Percentiles rank a stretch among this genome's conserved stretches.
Evolutionary conservation across 2,797 vertebrate species (phyloP).

Genomic region (Calcarius lapponicus): DNA sequence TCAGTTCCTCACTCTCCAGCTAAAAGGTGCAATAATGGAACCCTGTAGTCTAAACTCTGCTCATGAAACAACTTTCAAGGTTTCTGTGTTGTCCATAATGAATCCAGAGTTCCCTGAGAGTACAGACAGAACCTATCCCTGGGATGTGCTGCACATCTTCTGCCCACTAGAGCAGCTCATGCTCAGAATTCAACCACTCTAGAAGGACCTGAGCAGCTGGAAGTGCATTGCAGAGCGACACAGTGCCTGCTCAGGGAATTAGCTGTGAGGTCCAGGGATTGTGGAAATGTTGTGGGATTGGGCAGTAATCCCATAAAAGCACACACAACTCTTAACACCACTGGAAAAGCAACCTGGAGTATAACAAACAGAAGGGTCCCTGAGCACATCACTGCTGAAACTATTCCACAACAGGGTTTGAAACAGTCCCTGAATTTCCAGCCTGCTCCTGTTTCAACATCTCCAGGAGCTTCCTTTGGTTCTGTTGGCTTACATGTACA

Average conservation of each 20-base stretch:
- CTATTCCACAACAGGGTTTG: too few relatives aligned
- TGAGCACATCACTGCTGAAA: not conserved
- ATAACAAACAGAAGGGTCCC: not conserved
- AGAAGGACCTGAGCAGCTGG: not conserved
- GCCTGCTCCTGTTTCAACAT: not conserved
- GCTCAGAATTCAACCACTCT: not conserved
- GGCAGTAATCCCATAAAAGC: not conserved
- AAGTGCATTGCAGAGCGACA: not conserved
- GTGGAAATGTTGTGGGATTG: not conserved
- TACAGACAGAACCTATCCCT: not conserved
- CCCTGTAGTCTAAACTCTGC: not conserved
- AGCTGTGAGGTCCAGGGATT: not conserved
- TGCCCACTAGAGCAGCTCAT: not conserved
- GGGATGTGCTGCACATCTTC: not conserved
- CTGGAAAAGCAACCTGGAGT: not conserved
- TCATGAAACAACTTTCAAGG: too few relatives aligned
- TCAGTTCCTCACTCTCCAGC: not conserved
- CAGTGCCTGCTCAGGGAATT: not conserved
- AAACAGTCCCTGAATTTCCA: not conserved
- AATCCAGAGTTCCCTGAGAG: not conserved
- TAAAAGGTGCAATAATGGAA: not conserved
- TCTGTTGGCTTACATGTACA: not conserved
- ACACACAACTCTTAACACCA: not conserved
- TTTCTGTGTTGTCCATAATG: not conserved
- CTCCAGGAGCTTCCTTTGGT: not conserved